Evolutionary conservation across 2,113 vertebrate genomes (phyloP), one percentile per base, ranked within the genome.

Genomic region (Chauna torquata): DNA sequence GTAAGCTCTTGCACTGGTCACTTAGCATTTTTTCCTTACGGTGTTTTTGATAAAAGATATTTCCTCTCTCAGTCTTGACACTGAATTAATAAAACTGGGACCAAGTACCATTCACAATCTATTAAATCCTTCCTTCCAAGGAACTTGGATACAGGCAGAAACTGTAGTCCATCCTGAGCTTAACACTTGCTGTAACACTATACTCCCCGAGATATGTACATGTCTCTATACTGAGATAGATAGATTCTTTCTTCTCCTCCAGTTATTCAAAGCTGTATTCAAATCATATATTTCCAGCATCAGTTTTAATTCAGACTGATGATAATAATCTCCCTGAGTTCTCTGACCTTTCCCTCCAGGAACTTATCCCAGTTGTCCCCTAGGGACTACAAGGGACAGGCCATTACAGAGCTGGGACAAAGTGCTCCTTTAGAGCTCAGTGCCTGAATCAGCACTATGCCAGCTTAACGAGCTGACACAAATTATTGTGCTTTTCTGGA

Each of bases 381-480:
- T 5, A 12, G 66, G 85, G 66, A 80, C 42, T 79, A 81, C 54
- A 65, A 28, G 74, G 95, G 92, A 93, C 86, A 77, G 86, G 55
- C n/a, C 52, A 23, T 45, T 92, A 92, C 62, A 68, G 90, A 89
- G 72, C 76, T 34, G 84, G 95, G 87, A 97, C 81, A 80, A 93
- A 96, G 94, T 57, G 54, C 52, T 70, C 82, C 28, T 66, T 80
- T 23, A 34, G 50, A 96, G 81, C 83, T 69, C 70, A 80, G 23
- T 71, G 88, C 64, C 92, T 94, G 97, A 97, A 91, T 98, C 96
- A 97, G 95, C 96, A 96, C 95, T 81, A 59, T 92, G 94, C 72
- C 85, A 75, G 86, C 91, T 97, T 97, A 98, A 97, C 71, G 68
- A 98, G 90, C 94, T 96, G 97, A 95, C 95, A 95, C 77, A 94